phyloP scores from a whole-genome alignment of 2,797 vertebrate species.

The Chromobotia macracanthus region DNA sequence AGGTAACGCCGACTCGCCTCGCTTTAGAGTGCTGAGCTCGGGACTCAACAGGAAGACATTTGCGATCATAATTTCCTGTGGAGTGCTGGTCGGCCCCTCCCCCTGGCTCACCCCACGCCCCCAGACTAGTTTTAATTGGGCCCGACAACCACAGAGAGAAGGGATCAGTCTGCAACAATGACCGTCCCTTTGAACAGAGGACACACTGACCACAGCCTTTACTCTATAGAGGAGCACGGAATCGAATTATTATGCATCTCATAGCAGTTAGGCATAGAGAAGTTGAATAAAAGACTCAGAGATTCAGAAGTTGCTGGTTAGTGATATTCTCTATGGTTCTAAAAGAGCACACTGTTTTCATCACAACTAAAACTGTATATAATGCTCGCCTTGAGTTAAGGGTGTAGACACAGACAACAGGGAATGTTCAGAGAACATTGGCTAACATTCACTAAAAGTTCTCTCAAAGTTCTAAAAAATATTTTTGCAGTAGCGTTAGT shows the following conservation, averaged over 20 bases:
- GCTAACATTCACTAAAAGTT: no score
- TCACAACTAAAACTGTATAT: background rate
- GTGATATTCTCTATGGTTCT: background rate
- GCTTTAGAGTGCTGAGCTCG: conserved; percentile 98
- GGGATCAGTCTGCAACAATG: conserved; percentile 96
- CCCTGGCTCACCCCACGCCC: conserved; percentile 76
- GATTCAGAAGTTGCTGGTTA: background rate
- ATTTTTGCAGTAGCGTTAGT: no score
- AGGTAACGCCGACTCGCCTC: conserved; percentile 88
- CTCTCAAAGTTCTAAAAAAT: background rate
- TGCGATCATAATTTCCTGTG: conserved; percentile 99
- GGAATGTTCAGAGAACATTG: no score
- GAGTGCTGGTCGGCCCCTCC: conserved; percentile 84
- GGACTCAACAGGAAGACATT: conserved; percentile 97
- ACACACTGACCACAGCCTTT: conserved; percentile 81
- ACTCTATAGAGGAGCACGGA: conserved; percentile 80
- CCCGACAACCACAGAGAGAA: conserved; percentile 97
- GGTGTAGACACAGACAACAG: no score
- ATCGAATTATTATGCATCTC: conserved; percentile 74
- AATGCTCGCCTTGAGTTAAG: background rate
- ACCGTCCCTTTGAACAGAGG: conserved; percentile 93
- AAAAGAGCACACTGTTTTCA: background rate
- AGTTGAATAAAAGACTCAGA: conserved; percentile 25
- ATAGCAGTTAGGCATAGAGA: conserved; percentile 68
- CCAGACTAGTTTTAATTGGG: conserved; percentile 98